These are phyloP conservation scores for Sebastiscus albofasciatus DNA, from an alignment of 2,797 vertebrate genomes.

Conservation along the genomic window DNA sequence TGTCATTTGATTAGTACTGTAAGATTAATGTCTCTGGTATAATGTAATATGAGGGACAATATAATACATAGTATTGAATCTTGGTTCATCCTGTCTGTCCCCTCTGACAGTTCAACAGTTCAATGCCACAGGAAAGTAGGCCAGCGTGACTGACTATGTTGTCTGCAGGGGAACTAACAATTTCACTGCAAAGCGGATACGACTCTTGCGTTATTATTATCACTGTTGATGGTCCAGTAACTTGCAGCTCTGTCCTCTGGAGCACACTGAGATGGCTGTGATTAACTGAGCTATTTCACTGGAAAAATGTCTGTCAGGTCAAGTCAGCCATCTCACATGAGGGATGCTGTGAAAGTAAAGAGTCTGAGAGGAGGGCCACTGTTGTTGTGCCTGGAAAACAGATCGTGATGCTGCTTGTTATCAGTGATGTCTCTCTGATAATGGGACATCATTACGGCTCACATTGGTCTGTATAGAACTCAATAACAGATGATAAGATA, in stretches of 20 bases:
- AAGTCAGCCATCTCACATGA: conserved; percentile 33
- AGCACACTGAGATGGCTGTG: conserved; percentile 27
- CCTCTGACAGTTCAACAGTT: conserved; percentile 6
- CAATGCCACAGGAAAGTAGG: conserved; percentile 42
- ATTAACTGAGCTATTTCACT: conserved; percentile 27
- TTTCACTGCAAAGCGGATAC: conserved; percentile 14
- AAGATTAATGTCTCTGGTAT: not conserved
- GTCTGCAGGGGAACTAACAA: conserved; percentile 39
- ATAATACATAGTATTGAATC: not conserved
- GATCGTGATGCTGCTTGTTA: conserved; percentile 23
- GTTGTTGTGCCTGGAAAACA: not conserved
- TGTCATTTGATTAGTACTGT: not conserved
- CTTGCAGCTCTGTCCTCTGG: conserved; percentile 4
- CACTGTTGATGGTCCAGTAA: not conserved
- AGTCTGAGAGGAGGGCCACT: not conserved
- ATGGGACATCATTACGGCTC: conserved; percentile 5
- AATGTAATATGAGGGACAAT: not conserved
- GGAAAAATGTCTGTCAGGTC: conserved; percentile 51
- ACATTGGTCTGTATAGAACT: not conserved
- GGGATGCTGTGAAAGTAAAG: not conserved
- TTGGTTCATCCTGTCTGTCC: not conserved
- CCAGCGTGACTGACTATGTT: conserved; percentile 27
- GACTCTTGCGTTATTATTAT: not conserved
- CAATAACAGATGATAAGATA: not conserved
- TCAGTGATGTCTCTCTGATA: conserved; percentile 5